Evolutionary conservation across 2,113 vertebrate genomes (phyloP).

Genomic region (Pedetes capensis): DNA sequence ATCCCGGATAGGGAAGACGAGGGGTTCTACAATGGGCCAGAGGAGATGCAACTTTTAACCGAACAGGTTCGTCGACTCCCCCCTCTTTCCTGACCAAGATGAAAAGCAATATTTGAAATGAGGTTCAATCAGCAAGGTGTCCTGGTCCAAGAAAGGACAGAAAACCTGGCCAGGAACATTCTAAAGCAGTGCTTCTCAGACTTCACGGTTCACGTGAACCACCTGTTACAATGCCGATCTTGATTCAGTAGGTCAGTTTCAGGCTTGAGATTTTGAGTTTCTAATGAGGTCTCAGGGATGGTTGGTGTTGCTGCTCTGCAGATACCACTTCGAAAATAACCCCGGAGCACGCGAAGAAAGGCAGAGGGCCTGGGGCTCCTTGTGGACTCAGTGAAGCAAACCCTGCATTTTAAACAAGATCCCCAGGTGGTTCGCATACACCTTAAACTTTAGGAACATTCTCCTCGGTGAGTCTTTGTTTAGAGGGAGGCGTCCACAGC

Average conservation of each 20-base stretch:
- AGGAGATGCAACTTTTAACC: background rate
- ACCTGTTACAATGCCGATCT: constrained; percentile 12
- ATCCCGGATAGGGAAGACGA: too few relatives aligned
- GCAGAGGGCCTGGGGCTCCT: background rate
- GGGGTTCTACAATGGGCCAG: background rate
- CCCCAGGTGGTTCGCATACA: background rate
- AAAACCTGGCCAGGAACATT: background rate
- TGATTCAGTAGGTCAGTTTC: background rate
- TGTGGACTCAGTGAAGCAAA: background rate
- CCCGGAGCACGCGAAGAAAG: background rate
- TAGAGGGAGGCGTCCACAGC: background rate
- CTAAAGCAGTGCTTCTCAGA: background rate
- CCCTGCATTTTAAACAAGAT: background rate
- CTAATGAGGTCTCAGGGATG: background rate
- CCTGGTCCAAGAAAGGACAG: background rate
- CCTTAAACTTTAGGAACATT: background rate
- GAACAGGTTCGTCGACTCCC: background rate
- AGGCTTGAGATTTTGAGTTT: background rate
- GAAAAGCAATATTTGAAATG: constrained; percentile 6
- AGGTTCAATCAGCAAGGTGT: background rate
- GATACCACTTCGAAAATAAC: background rate
- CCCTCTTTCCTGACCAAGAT: background rate
- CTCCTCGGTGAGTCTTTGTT: background rate
- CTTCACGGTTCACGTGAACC: background rate
- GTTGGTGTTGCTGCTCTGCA: background rate